A percentile compares a stretch with the other conserved stretches of the same genome.
Conservation (phyloP, 2,797 vertebrate genomes). For the Taenioides sp. region DNA sequence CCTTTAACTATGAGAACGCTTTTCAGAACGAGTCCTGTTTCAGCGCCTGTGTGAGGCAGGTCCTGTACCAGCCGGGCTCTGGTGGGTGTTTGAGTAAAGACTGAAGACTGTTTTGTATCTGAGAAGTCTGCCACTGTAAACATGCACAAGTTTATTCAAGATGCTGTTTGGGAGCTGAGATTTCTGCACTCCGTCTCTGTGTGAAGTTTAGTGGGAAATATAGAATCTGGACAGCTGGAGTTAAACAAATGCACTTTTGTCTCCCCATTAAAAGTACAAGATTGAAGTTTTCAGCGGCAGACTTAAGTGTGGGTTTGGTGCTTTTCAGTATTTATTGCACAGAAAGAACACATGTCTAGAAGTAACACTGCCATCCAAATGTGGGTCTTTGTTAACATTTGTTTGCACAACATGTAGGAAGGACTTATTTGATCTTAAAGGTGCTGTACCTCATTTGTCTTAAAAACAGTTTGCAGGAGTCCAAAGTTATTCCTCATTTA, state of each 20-base stretch:
- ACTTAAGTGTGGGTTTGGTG: neutral
- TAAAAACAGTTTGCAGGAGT: neutral
- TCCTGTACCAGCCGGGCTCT: neutral
- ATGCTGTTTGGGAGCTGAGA: neutral
- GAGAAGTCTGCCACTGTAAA: neutral
- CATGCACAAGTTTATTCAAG: constrained; percentile 3
- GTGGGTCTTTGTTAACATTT: no score
- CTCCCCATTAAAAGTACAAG: neutral
- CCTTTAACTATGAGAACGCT: neutral
- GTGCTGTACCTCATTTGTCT: neutral
- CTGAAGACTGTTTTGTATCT: neutral
- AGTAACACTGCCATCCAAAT: neutral
- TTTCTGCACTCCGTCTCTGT: neutral
- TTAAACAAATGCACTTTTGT: constrained; percentile 2
- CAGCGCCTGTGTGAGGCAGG: neutral
- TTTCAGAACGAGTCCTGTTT: neutral
- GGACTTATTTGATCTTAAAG: neutral
- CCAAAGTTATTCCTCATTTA: no score
- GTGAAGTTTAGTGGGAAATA: constrained; percentile 8
- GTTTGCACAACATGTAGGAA: no score
- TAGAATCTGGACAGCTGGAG: neutral
- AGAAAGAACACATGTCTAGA: neutral
- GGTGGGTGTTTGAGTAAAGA: neutral
- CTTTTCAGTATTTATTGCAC: neutral
- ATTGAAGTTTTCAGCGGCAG: neutral